These are phyloP conservation scores for Serrognathus titanus DNA, from an alignment of 2,888 invertebrate genomes.

Conservation along the genomic window DNA sequence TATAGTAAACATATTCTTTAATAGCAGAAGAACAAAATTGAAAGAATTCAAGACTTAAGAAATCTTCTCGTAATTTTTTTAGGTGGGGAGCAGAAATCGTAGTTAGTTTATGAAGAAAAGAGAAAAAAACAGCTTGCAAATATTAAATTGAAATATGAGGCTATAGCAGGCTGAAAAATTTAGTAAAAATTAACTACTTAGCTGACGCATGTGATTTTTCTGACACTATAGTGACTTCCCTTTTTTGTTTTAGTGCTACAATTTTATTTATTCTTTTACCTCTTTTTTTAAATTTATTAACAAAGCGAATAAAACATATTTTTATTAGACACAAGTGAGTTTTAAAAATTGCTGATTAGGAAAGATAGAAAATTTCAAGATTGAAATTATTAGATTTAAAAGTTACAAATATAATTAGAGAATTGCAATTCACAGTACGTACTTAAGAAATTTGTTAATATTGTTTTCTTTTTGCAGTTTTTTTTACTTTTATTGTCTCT, in stretches of 20 bases:
- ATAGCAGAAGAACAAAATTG: conserved; percentile 19
- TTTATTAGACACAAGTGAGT: not conserved
- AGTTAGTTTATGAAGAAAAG: conserved; percentile 24
- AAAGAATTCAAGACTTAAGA: conserved; percentile 20
- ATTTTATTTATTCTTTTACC: conserved; percentile 32
- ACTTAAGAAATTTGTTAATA: not conserved
- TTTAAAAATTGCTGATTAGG: not conserved
- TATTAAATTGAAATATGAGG: conserved; percentile 13
- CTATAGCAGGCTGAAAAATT: conserved; percentile 17
- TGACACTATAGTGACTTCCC: conserved; percentile 32
- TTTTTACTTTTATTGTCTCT: conserved; percentile 6
- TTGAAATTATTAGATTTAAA: conserved; percentile 3
- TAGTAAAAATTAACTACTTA: conserved; percentile 19
- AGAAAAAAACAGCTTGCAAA: conserved; percentile 16
- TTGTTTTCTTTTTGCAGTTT: conserved; percentile 4
- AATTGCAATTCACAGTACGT: not conserved
- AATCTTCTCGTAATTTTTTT: conserved; percentile 15
- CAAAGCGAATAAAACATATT: conserved; percentile 27
- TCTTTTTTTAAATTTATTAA: conserved; percentile 22
- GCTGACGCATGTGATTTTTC: conserved; percentile 36
- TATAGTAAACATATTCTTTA: conserved; percentile 19
- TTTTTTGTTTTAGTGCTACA: conserved; percentile 29
- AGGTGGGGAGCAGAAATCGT: conserved; percentile 37
- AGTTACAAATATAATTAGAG: conserved; percentile 4
- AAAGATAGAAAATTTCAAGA: not conserved